A percentile compares a stretch with the other conserved stretches of the same genome.
phyloP scores from a whole-genome alignment of 2,797 vertebrate genomes.

The Anguilla marmorata region DNA sequence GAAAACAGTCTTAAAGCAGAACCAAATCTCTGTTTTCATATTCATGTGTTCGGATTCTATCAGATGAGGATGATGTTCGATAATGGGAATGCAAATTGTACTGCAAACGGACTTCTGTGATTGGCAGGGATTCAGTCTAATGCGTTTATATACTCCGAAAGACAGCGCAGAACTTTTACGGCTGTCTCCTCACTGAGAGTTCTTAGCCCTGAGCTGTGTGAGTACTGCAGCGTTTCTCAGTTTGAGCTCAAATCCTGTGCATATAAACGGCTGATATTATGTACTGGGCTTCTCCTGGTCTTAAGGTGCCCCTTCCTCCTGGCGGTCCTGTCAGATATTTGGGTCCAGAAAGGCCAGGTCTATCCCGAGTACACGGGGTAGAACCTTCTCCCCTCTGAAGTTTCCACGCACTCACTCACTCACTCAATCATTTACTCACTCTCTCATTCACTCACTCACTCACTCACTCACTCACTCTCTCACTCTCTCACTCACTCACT shows the following conservation, averaged over 20 bases:
- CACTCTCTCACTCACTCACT: neutral
- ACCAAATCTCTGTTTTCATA: conserved; percentile 52
- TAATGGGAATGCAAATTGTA: conserved; percentile 51
- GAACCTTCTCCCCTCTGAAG: neutral
- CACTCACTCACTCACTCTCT: neutral
- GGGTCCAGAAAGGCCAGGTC: neutral
- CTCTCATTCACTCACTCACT: neutral
- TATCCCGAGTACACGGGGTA: too few species aligned
- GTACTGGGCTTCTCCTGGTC: neutral
- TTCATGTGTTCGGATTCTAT: conserved; percentile 45
- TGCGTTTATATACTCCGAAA: conserved; percentile 10
- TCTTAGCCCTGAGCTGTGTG: neutral
- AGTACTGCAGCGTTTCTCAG: neutral
- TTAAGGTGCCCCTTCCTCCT: conserved; percentile 20
- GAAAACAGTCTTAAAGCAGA: conserved; percentile 48
- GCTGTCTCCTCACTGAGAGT: neutral
- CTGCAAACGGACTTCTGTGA: conserved; percentile 40
- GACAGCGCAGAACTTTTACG: conserved; percentile 36
- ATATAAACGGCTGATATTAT: neutral
- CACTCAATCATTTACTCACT: neutral
- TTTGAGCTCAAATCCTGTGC: conserved; percentile 26
- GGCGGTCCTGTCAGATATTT: neutral
- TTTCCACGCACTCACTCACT: neutral
- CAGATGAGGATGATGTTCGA: conserved; percentile 43
- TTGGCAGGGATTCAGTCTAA: conserved; percentile 35